Percentiles rank a stretch among this genome's conserved stretches.
Evolutionary conservation across 2,113 vertebrate genomes (phyloP).

Genomic region (Paedocypris sp.): DNA sequence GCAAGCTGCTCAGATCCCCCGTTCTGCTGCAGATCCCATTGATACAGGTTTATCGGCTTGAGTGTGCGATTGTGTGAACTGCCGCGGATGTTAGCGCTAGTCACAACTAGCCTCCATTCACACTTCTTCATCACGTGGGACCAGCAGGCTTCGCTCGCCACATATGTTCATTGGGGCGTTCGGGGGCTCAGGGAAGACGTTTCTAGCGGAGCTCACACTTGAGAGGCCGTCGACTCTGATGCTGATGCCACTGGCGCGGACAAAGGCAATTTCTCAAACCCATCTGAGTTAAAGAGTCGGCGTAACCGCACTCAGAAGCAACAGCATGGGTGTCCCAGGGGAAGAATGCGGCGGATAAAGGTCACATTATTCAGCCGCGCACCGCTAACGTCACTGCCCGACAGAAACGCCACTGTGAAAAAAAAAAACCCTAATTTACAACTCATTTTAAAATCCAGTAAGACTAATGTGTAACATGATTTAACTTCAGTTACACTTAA

Average conservation of each 20-base stretch:
- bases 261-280: no score
- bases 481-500: no score
- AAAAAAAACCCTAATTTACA: no score
- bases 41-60: background rate
- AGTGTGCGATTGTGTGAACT: background rate
- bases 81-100: background rate
- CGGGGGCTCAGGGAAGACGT: no score
- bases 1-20: no score
- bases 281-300: constrained; percentile 16
- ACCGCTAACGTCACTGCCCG: background rate
- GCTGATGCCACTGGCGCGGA: no score
- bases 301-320: constrained; percentile 1
- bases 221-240: no score
- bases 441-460: no score
- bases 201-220: no score
- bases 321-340: background rate
- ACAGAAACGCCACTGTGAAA: background rate
- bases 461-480: no score
- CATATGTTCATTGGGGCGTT: background rate
- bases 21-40: constrained; percentile 8
- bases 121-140: background rate
- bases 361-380: constrained; percentile 4
- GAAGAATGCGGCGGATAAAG: constrained; percentile 1
- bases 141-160: background rate
- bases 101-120: background rate